Base-by-base conservation (phyloP, 2,797 vertebrate genomes). In the Syndactyla subalaris region DNA sequence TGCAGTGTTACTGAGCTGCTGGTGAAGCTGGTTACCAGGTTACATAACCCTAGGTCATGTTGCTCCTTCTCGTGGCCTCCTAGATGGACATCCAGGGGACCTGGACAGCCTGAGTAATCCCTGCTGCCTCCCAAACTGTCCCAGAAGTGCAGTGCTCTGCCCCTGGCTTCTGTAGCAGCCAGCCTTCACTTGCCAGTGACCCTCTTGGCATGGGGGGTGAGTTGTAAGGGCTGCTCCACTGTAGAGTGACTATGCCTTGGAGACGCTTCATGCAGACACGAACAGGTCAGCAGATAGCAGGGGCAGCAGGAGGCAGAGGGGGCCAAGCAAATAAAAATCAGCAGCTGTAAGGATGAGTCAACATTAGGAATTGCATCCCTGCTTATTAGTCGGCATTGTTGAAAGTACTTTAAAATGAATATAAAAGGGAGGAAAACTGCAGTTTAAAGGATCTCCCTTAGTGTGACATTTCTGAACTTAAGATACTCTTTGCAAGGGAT, bases 171-270 rank as follows among this genome's bases (percentile, higher is more conserved):
- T 29, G 22, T 7, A 41, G 11, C 68, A 73, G 41, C 30, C 49
- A 48, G 36, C 15, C 41, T 41, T 71, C 0, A 0, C 16, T 48
- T 71, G 45, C 27, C 59, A 14, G 29, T 38, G 73, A 17, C 30
- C 18, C 21, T 63, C 54, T 41, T 62, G 26, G 27, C 39, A 18
- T 0, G 2, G 20, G 21, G 27, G 63, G 9, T 3, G 45, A 55
- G 14, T 14, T 59, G 24, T 30, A 55, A 71, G 41, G 27, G 63
- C 46, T 68, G 71, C 32, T 68, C 24, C 4, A 4, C 46, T 59
- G 38, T 19, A 43, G 36, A 48, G 13, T 0, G 2, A 14, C 19
- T 22, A 49, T 73, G 19, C 27, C n/a, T 66, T 2, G 6, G 43
- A 58, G 66, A 62, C 1, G 1, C 9, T 70, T 58, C 48, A 12